These are phyloP conservation scores for Pionites leucogaster DNA, from an alignment of 2,113 vertebrate genomes.

Conservation along the genomic window DNA sequence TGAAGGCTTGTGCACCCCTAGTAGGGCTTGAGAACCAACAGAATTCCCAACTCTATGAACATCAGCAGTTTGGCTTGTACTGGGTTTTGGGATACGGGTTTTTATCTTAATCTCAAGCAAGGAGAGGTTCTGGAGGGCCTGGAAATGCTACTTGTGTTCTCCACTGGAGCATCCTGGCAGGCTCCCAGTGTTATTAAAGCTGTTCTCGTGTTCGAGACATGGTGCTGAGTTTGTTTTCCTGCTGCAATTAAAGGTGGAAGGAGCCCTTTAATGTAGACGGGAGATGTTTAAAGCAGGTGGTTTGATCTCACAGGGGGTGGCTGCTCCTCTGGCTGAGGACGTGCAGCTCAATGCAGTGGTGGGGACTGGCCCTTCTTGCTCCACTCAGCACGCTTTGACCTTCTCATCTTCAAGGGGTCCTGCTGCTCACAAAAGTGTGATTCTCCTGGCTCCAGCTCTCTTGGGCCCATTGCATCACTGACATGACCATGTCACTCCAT, in stretches of 20 bases:
- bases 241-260: not conserved
- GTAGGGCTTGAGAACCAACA: not conserved
- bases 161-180: not conserved
- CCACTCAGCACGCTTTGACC: fast-evolving
- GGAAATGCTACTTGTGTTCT: not conserved
- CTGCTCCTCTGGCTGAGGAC: not conserved
- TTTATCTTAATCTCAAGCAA: not conserved
- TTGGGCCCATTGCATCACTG: not conserved
- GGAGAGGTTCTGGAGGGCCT: not conserved
- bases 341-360: not conserved
- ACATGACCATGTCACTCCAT: fast-evolving
- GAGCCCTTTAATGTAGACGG: constrained; percentile 7
- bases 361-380: not conserved
- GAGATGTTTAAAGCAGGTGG: constrained; percentile 7
- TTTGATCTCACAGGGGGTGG: not conserved
- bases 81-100: fast-evolving
- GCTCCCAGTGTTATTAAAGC: not conserved
- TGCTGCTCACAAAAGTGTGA: fast-evolving
- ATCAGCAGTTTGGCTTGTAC: not conserved
- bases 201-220: fast-evolving
- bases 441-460: not conserved
- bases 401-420: not conserved
- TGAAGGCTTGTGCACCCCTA: not conserved
- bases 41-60: not conserved
- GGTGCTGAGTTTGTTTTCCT: not conserved